Conservation (phyloP, 2,113 vertebrate species). For the Oxygymnocypris stewartii region DNA sequence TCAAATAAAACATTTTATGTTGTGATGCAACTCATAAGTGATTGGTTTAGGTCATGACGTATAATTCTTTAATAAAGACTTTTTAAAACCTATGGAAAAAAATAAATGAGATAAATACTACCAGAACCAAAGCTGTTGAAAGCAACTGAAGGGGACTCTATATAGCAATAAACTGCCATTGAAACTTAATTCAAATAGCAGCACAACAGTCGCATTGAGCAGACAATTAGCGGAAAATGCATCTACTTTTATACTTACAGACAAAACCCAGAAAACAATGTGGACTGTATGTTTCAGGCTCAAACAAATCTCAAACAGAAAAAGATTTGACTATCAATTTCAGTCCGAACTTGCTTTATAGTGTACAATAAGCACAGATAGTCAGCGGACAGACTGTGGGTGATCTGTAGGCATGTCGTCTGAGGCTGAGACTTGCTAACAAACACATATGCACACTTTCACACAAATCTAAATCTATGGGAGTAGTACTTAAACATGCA, state of each 20-base stretch:
- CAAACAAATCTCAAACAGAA: neutral
- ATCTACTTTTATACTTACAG: neutral
- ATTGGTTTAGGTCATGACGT: neutral
- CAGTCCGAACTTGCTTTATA: neutral
- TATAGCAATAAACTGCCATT: neutral
- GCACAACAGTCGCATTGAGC: neutral
- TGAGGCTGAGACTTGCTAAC: slow-evolving; percentile 9
- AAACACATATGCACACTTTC: slow-evolving; percentile 26
- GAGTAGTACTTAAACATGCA: slow-evolving; percentile 37
- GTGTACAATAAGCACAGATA: neutral
- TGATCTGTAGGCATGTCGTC: slow-evolving; percentile 10
- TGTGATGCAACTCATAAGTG: neutral
- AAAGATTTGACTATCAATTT: neutral
- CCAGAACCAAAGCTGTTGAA: neutral
- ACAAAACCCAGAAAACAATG: neutral
- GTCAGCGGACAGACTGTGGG: neutral
- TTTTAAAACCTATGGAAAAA: neutral
- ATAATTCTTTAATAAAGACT: neutral
- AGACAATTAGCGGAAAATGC: neutral
- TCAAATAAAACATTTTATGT: neutral
- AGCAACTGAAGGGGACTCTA: neutral
- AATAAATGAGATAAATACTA: neutral
- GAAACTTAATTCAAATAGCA: neutral
- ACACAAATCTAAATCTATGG: slow-evolving; percentile 19
- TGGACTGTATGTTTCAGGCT: neutral